phyloP scores from a whole-genome alignment of 2,113 vertebrate species.

The Neofelis nebulosa region DNA sequence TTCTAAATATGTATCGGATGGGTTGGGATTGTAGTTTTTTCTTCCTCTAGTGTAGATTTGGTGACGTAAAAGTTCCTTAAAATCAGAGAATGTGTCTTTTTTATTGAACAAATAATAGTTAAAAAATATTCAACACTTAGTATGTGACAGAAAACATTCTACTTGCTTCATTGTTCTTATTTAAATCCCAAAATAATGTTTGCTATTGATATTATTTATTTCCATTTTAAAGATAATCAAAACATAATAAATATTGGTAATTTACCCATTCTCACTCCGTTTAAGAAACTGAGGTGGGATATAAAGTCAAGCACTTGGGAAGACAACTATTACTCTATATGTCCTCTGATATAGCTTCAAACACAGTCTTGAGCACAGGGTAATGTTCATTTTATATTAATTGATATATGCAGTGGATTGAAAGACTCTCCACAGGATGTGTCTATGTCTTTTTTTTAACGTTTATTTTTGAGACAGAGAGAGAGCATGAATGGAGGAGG shows the following conservation, averaged over 20 bases:
- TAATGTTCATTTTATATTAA: not conserved
- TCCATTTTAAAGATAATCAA: not conserved
- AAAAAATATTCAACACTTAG: not conserved
- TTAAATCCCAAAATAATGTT: not conserved
- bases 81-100: not conserved
- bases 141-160: not conserved
- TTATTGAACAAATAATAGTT: not conserved
- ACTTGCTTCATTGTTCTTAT: not conserved
- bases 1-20: not conserved
- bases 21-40: not conserved
- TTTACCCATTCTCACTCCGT: not conserved
- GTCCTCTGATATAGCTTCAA: not conserved
- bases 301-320: not conserved
- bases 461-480: too few species aligned
- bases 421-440: not conserved
- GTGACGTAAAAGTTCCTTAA: not conserved
- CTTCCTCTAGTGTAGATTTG: not conserved
- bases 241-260: not conserved
- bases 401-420: not conserved
- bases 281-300: not conserved
- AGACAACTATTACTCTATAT: not conserved
- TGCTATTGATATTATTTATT: not conserved
- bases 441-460: not conserved
- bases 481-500: too few species aligned
- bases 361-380: fast-evolving